phyloP scores from a whole-genome alignment of 2,888 invertebrate species.

The Gymnocheta viridis region DNA sequence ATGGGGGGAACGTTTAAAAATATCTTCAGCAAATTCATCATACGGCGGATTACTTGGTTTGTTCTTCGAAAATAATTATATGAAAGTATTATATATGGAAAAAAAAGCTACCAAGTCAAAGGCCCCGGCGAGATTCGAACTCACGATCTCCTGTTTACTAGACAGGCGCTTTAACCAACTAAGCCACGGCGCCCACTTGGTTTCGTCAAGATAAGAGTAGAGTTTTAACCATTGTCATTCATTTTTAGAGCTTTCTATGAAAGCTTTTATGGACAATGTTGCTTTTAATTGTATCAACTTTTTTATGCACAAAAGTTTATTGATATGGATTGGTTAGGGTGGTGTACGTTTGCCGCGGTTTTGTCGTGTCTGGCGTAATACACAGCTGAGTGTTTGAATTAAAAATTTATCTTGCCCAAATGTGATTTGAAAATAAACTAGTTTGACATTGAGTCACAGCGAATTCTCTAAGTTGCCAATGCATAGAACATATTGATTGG shows the following conservation, averaged over 20 bases:
- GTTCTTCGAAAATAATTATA: not conserved
- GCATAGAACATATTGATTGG: too few species aligned
- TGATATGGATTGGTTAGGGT: not conserved
- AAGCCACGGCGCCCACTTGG: slow-evolving; percentile 80
- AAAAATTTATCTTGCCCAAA: too few species aligned
- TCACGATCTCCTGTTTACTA: slow-evolving; percentile 82
- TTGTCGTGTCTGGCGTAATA: too few species aligned
- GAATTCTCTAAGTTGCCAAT: too few species aligned
- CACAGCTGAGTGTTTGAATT: too few species aligned
- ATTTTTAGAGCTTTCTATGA: not conserved
- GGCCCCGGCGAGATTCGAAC: slow-evolving; percentile 82
- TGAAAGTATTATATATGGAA: not conserved
- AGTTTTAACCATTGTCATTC: not conserved
- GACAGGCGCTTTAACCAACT: slow-evolving; percentile 82
- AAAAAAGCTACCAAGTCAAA: slow-evolving; percentile 53
- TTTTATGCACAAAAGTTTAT: not conserved
- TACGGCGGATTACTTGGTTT: not conserved
- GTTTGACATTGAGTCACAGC: too few species aligned
- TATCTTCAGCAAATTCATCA: not conserved
- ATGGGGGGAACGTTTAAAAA: not conserved
- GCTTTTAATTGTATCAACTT: not conserved
- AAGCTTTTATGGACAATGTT: slow-evolving; percentile 23
- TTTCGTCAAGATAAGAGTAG: rapidly evolving
- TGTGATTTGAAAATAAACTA: too few species aligned
- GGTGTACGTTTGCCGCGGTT: not conserved